Evolutionary conservation across 2,113 vertebrate genomes (phyloP), one percentile per base, ranked within the genome.

Genomic region (Hipposideros armiger): DNA sequence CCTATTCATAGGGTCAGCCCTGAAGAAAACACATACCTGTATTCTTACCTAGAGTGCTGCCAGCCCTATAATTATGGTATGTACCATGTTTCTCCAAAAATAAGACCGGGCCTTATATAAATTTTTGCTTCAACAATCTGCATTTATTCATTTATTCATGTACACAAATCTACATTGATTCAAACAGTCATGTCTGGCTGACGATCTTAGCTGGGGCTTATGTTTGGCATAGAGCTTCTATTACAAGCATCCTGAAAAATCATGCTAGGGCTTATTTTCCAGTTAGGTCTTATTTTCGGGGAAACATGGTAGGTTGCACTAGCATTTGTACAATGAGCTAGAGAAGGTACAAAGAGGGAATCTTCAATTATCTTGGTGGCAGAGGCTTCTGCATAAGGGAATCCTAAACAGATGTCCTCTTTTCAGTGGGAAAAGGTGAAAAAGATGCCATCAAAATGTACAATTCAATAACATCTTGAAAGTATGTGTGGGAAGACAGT

Each of bases 391-490:
- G 50, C 58, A 60, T 76, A 40, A 80, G 60, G 17, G 40, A 95
- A 84, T 14, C 24, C 40, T 95, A 82, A 62, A 84, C 30, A 91
- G 47, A 92, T 28, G 22, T 42, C 7, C 32, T 72, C 28, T 90
- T 90, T 81, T 58, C 74, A 42, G 40, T 86, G 78, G n/a, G 54
- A 88, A 96, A 91, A 52, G 24, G 3, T 50, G 7, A 94, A 50
- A n/a, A 86, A 15, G 19, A 72, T 73, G 19, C 16, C 70, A 96
- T 96, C 64, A 81, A 95, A 84, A 87, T 9, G 6, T 67, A 22
- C 17, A 40, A 58, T 36, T 85, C 50, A 76, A 70, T 47, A 95
- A 80, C 16, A 56, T 81, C 30, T 28, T 87, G 40, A 81, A 73
- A 64, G 45, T 70, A 40, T 70, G 32, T 62, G 30, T 54, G 73